These are phyloP conservation scores for Pantherophis guttatus DNA, from an alignment of 2,113 vertebrate genomes.

Conservation along the genomic window DNA sequence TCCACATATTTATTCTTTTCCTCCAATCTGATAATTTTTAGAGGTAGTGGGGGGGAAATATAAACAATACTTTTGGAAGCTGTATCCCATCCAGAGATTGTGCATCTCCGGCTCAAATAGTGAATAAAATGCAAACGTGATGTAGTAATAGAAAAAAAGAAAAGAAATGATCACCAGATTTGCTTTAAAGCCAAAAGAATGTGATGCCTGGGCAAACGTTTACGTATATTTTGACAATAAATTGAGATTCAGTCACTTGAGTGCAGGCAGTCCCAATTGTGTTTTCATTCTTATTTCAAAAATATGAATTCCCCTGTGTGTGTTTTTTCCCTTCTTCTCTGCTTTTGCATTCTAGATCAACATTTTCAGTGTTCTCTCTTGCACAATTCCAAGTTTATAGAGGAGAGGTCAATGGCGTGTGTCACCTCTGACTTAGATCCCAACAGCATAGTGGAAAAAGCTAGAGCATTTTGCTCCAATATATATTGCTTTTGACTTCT, in stretches of 20 bases:
- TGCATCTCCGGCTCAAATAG: not conserved
- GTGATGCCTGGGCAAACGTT: not conserved
- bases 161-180: no score
- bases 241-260: not conserved
- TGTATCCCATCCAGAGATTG: not conserved
- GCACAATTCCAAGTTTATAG: not conserved
- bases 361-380: not conserved
- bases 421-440: not conserved
- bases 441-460: not conserved
- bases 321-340: not conserved
- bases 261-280: not conserved
- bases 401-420: not conserved
- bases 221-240: not conserved
- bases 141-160: not conserved
- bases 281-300: not conserved
- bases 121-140: not conserved
- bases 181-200: not conserved
- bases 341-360: not conserved
- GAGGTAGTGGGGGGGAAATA: not conserved
- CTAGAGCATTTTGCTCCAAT: not conserved
- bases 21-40: not conserved
- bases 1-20: not conserved
- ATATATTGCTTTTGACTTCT: not conserved
- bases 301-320: not conserved
- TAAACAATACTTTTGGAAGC: not conserved